Conservation (phyloP, 2,113 vertebrate species). For the Rhabdornis inornatus region DNA sequence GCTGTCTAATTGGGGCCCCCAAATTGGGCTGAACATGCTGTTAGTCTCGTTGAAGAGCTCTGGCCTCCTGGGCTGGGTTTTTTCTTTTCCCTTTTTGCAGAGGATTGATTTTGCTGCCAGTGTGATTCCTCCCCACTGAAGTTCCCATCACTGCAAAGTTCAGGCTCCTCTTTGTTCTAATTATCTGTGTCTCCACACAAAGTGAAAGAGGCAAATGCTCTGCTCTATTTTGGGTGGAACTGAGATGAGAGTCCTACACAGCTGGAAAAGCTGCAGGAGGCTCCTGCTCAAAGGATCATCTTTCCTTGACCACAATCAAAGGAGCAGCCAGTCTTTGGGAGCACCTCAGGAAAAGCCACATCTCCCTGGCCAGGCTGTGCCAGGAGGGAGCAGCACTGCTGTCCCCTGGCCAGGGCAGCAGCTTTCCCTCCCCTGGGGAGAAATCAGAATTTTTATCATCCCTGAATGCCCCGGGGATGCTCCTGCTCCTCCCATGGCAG, state of each 20-base stretch:
- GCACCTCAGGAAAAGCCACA: not conserved
- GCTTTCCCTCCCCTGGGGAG: not conserved
- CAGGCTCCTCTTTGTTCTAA: slow-evolving; percentile 50
- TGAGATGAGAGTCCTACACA: slow-evolving; percentile 13
- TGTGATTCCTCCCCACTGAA: slow-evolving; percentile 1
- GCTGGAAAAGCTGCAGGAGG: slow-evolving; percentile 28
- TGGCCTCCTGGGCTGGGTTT: not conserved
- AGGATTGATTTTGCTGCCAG: slow-evolving; percentile 45
- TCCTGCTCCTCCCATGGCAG: not conserved
- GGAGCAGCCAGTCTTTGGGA: not conserved
- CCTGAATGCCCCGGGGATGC: not conserved
- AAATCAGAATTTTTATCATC: not conserved
- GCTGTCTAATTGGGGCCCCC: slow-evolving; percentile 3
- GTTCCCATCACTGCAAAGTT: not conserved
- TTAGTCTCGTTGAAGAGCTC: not conserved
- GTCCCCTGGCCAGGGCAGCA: not conserved
- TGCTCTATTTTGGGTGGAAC: slow-evolving; percentile 44
- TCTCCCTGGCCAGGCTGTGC: not conserved
- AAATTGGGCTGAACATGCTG: not conserved
- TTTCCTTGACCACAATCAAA: not conserved
- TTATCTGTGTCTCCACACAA: slow-evolving; percentile 15
- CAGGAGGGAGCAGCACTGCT: not conserved
- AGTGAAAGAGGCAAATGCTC: not conserved
- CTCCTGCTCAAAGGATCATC: not conserved
- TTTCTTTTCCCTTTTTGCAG: not conserved